A percentile compares a stretch with the other conserved stretches of the same genome.
Conservation (phyloP, 2,113 vertebrate species). For the Sciurus niger region DNA sequence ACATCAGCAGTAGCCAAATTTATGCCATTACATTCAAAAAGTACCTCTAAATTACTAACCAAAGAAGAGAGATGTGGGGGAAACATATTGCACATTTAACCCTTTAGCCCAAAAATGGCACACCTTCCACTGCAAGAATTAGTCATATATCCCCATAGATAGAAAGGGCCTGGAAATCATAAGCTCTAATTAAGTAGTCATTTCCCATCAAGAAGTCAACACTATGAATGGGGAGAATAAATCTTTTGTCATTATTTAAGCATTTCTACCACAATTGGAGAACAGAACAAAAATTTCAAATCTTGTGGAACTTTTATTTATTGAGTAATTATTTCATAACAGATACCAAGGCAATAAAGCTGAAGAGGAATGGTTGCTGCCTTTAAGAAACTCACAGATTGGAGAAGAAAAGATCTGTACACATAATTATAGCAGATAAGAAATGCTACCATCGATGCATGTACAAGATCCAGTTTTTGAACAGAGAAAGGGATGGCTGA, state of each 20-base stretch:
- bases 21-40: neutral
- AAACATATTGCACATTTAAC: neutral
- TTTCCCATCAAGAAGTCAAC: neutral
- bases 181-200: neutral
- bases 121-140: neutral
- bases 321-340: neutral
- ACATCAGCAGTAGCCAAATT: neutral
- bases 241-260: neutral
- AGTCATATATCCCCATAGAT: neutral
- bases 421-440: neutral
- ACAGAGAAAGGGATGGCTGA: neutral
- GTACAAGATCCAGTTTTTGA: neutral
- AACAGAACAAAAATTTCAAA: slow-evolving; percentile 40
- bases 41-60: neutral
- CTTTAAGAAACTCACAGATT: slow-evolving; percentile 29
- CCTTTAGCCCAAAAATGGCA: neutral
- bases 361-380: neutral
- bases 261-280: neutral
- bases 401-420: slow-evolving; percentile 24
- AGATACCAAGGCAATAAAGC: neutral
- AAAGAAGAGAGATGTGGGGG: neutral
- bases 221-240: neutral
- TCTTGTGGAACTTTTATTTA: slow-evolving; percentile 9
- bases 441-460: neutral
- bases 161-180: neutral